phyloP scores from a whole-genome alignment of 2,113 vertebrate genomes.

The Oryzias woworae region DNA sequence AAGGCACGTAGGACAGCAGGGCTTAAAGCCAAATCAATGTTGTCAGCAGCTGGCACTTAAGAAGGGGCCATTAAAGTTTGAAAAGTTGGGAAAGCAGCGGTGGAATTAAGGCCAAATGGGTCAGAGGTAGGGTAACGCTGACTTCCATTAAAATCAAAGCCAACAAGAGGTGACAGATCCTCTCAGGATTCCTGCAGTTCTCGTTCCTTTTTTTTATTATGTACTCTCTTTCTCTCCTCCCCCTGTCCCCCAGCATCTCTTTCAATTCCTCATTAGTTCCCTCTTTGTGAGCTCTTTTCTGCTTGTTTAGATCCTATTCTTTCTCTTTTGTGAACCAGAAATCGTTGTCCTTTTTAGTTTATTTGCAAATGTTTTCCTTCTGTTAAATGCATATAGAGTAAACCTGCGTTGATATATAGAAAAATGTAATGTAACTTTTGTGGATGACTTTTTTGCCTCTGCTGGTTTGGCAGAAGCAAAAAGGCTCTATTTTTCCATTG shows the following conservation, averaged over 20 bases:
- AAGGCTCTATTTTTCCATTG: background rate
- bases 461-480: background rate
- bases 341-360: background rate
- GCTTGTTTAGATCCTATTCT: constrained; percentile 9
- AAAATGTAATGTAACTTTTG: too few species aligned
- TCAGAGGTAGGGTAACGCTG: constrained; percentile 56
- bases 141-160: constrained; percentile 77
- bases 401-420: background rate
- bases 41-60: constrained; percentile 78
- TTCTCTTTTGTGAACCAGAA: constrained; percentile 7
- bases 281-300: constrained; percentile 12
- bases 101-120: constrained; percentile 77
- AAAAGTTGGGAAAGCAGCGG: constrained; percentile 69
- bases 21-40: constrained; percentile 76
- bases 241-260: background rate
- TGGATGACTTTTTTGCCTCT: background rate
- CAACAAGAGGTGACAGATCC: constrained; percentile 69
- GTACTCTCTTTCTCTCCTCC: constrained; percentile 10
- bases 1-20: constrained; percentile 64
- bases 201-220: constrained; percentile 36
- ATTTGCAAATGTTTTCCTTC: background rate
- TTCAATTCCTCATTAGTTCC: constrained; percentile 13
- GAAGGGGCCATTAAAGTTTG: constrained; percentile 75
- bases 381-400: background rate
- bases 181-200: constrained; percentile 55